Evolutionary conservation across 1,140 invertebrate genomes (phyloP).

Genomic region (Micrasema minimum): DNA sequence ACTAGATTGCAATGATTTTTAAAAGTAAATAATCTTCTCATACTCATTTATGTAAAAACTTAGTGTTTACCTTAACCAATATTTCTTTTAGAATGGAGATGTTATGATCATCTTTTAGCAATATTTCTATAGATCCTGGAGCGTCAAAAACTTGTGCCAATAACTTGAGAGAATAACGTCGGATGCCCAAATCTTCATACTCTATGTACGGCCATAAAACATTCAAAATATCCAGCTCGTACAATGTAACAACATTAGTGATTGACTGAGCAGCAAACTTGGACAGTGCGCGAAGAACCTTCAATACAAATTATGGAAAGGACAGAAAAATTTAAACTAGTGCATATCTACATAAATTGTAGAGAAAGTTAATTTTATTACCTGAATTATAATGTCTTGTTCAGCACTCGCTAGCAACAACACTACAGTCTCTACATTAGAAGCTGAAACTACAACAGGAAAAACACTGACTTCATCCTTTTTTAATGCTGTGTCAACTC

Average conservation of each 20-base stretch:
- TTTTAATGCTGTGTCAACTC: constrained; percentile 27
- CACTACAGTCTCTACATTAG: constrained; percentile 44
- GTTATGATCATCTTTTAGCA: constrained; percentile 14
- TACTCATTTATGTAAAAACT: too few species aligned
- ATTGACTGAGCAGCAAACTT: constrained; percentile 25
- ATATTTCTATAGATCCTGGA: constrained; percentile 23
- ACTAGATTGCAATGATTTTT: too few species aligned
- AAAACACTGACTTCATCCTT: constrained; percentile 37
- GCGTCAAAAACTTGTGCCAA: constrained; percentile 18
- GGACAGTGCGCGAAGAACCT: constrained; percentile 30
- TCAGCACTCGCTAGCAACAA: constrained; percentile 40
- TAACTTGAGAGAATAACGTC: constrained; percentile 33
- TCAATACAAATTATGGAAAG: constrained; percentile 1
- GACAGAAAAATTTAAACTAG: not conserved
- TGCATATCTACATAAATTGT: too few species aligned
- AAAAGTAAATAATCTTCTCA: too few species aligned
- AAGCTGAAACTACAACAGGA: constrained; percentile 41
- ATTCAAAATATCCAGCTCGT: constrained; percentile 4
- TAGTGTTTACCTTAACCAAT: constrained; percentile 17
- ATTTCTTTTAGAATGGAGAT: constrained; percentile 5
- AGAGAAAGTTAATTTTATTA: not conserved
- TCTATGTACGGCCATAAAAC: not conserved
- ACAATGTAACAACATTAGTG: constrained; percentile 18
- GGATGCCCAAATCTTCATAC: constrained; percentile 7
- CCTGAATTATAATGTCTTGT: constrained; percentile 34